Base-by-base conservation (phyloP, 2,888 invertebrate genomes). In the Tinea trinotella region DNA sequence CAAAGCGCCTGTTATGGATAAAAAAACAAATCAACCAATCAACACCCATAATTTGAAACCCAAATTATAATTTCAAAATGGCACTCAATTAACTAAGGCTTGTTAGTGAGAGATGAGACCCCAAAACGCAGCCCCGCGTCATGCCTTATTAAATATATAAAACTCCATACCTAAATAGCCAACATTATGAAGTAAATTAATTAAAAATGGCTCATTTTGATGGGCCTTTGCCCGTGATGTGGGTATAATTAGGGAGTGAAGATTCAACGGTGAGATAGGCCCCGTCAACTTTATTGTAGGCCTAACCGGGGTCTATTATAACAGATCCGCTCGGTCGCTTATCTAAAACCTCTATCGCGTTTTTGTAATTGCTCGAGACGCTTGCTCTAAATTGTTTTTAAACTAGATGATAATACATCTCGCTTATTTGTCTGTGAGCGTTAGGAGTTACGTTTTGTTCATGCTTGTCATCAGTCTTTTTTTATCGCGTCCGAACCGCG, bases 121-220 rank as follows among this genome's bases (percentile, higher is more conserved):
- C 22, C 24, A 22, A 50, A 50, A 50, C 24, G 50, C 24, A 24
- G 20, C 24, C 50, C 50, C 13, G 67, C 75, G 70, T 74, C 75
- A 82, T 68, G 74, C 75, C 73, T 77, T 83, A 83, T 83, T 80
- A 83, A 82, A 78, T 80, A 77, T 83, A 83, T 83, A 80, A 83
- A 82, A 78, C 79, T 50, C 50, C 24, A 50, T 24, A 79, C 79
- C 77, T 65, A 81, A 83, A 84, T 83, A 83, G 81, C 74, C 69
- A 72, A 70, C 71, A 83, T 82, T 82, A 80, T 81, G 77, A 73
- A 68, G 70, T 80, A 82, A 85, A 84, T 85, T 83, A 85, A 84
- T 84, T 84, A 84, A 77, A 80, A 82, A 76, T 74, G 71, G 74
- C 74, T 74, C 71, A 74, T 78, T 50, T 75, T 76, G 74, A 76